Percentiles rank a stretch among this genome's conserved stretches.
These are phyloP conservation scores for Laothoe populi DNA, from an alignment of 2,888 invertebrate genomes.

Conservation along the genomic window DNA sequence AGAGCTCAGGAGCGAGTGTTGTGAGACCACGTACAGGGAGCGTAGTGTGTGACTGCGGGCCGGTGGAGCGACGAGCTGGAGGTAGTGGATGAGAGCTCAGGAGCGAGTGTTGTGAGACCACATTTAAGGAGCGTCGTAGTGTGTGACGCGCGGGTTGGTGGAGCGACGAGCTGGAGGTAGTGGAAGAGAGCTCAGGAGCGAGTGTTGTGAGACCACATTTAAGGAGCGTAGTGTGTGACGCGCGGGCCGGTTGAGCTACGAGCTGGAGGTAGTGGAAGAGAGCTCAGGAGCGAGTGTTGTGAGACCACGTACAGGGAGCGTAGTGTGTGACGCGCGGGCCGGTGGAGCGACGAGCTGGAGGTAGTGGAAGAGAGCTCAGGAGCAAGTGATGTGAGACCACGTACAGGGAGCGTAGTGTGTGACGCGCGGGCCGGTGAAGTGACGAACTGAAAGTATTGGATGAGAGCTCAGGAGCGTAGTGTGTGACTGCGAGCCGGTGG, in stretches of 20 bases:
- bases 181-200: slow-evolving; percentile 9
- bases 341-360: too few species aligned
- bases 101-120: slow-evolving; percentile 3
- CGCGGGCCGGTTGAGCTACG: slow-evolving; percentile 8
- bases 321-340: slow-evolving; percentile 3
- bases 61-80: slow-evolving; percentile 9
- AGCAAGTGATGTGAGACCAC: slow-evolving; percentile 13
- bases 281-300: slow-evolving; percentile 16
- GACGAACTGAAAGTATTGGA: too few species aligned
- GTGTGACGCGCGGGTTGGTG: slow-evolving; percentile 8
- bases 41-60: slow-evolving; percentile 3
- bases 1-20: slow-evolving; percentile 17
- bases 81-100: slow-evolving; percentile 4
- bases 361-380: slow-evolving; percentile 19
- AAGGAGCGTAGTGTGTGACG: slow-evolving; percentile 4
- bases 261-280: slow-evolving; percentile 13
- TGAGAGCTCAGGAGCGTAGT: slow-evolving; percentile 10
- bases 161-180: slow-evolving; percentile 11
- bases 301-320: slow-evolving; percentile 10
- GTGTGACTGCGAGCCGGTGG: neutral
- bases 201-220: slow-evolving; percentile 12
- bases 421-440: neutral
- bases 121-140: too few species aligned
- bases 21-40: slow-evolving; percentile 5
- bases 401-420: slow-evolving; percentile 6